These are phyloP conservation scores for Cosmia trapezina DNA, from an alignment of 2,888 invertebrate species.

Conservation along the genomic window DNA sequence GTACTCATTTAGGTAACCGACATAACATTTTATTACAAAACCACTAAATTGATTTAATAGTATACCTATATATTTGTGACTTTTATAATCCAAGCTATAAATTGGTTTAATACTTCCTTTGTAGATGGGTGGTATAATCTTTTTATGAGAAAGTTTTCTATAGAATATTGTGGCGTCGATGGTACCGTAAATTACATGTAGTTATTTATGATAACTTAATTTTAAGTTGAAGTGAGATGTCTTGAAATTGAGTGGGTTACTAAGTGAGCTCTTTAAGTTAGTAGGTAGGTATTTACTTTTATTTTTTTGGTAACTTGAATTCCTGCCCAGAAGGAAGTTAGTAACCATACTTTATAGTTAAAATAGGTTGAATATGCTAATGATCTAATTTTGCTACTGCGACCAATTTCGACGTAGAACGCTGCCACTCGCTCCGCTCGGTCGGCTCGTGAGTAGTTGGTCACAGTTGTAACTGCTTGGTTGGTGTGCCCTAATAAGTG, in stretches of 20 bases:
- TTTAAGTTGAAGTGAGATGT: conserved; percentile 43
- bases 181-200: conserved; percentile 41
- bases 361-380: too few relatives aligned
- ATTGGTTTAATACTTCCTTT: conserved; percentile 60
- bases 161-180: conserved; percentile 37
- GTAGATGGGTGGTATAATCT: conserved; percentile 66
- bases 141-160: conserved; percentile 52
- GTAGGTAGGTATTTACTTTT: neutral
- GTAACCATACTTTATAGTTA: too few relatives aligned
- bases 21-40: conserved; percentile 37
- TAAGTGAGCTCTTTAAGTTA: neutral
- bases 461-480: too few relatives aligned
- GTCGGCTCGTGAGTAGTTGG: too few relatives aligned
- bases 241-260: conserved; percentile 24
- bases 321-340: too few relatives aligned
- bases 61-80: conserved; percentile 28
- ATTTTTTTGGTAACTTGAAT: too few relatives aligned
- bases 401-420: too few relatives aligned
- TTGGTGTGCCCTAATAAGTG: too few relatives aligned
- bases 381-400: too few relatives aligned
- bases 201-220: conserved; percentile 57
- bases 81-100: conserved; percentile 58
- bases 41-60: conserved; percentile 53
- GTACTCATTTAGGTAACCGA: conserved; percentile 5
- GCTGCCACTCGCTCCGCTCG: too few relatives aligned